phyloP scores from a whole-genome alignment of 2,113 vertebrate species.

The Xenopus borealis region DNA sequence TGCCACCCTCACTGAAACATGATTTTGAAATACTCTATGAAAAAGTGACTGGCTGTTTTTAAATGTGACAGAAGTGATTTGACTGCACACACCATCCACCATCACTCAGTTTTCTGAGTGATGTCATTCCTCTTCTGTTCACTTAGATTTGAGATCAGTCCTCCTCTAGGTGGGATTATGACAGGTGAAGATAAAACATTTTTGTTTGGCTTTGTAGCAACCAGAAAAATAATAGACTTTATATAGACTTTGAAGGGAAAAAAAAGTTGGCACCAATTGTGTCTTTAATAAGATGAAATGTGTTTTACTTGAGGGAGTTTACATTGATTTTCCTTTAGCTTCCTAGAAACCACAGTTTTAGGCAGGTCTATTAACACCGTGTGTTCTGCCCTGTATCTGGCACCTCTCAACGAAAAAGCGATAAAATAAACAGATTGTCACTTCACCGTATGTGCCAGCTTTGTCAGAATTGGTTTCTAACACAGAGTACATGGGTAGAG shows the following conservation, averaged over 20 bases:
- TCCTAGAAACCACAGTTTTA: neutral
- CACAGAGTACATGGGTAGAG: neutral
- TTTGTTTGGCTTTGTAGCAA: slow-evolving; percentile 1
- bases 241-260: slow-evolving; percentile 8
- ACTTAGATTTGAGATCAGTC: slow-evolving; percentile 4
- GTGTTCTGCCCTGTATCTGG: slow-evolving; percentile 23
- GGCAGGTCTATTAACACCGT: slow-evolving; percentile 29
- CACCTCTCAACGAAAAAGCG: slow-evolving; percentile 22
- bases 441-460: slow-evolving; percentile 22
- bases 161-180: slow-evolving; percentile 18
- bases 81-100: slow-evolving; percentile 15
- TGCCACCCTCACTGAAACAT: neutral
- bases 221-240: slow-evolving; percentile 7
- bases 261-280: slow-evolving; percentile 15
- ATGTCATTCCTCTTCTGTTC: slow-evolving; percentile 13
- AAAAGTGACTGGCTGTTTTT: neutral
- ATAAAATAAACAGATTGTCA: slow-evolving; percentile 41
- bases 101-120: neutral
- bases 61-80: neutral
- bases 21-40: neutral
- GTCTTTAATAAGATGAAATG: slow-evolving; percentile 29
- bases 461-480: slow-evolving; percentile 16
- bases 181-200: slow-evolving; percentile 13
- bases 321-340: slow-evolving; percentile 29
- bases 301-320: slow-evolving; percentile 21